Percentiles rank a stretch among this genome's conserved stretches.
phyloP scores from a whole-genome alignment of 1,140 invertebrate genomes.

The Hyles euphorbiae region DNA sequence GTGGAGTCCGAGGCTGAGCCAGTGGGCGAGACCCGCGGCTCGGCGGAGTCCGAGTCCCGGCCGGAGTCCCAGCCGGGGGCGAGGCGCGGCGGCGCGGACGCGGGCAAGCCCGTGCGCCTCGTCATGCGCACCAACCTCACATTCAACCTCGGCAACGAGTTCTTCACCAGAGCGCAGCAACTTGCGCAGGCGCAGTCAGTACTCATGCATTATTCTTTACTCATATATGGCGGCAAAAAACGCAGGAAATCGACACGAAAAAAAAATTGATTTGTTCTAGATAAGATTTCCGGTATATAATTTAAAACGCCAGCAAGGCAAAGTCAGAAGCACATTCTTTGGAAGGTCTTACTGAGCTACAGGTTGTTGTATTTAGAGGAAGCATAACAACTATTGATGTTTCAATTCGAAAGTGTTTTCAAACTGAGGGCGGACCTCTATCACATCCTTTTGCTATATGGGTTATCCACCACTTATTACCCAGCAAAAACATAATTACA shows the following conservation, averaged over 20 bases:
- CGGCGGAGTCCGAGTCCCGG: slow-evolving; percentile 5
- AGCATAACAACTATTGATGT: no score
- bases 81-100: neutral
- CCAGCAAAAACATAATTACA: neutral
- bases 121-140: slow-evolving; percentile 58
- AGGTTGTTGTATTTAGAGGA: no score
- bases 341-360: no score
- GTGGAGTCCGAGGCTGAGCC: no score
- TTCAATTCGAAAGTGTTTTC: no score
- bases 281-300: neutral
- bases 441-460: neutral
- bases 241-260: neutral
- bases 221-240: neutral
- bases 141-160: slow-evolving; percentile 54
- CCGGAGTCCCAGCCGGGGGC: neutral
- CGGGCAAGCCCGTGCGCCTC: slow-evolving; percentile 35
- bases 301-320: neutral
- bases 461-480: neutral
- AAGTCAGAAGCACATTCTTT: no score
- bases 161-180: slow-evolving; percentile 35
- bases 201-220: no score
- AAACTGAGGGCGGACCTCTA: no score
- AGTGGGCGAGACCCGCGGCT: neutral
- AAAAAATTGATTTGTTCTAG: neutral
- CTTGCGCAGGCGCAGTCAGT: neutral